phyloP scores from a whole-genome alignment of 2,113 vertebrate genomes.

The Sinocyclocheilus rhinocerous region DNA sequence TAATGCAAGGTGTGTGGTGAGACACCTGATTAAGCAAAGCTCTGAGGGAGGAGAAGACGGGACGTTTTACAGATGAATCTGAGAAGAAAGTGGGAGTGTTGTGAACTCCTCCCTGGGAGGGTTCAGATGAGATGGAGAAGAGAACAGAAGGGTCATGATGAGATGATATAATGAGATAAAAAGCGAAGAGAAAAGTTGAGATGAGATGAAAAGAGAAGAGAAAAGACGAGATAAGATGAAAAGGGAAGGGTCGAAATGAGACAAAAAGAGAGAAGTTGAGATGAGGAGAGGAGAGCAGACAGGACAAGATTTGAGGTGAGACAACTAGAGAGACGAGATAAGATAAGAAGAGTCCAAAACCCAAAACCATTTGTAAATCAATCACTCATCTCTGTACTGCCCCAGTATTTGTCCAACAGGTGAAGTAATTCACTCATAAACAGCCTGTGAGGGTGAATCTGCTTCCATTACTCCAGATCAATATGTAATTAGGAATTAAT shows the following conservation, averaged over 20 bases:
- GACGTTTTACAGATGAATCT: background rate
- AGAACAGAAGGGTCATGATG: background rate
- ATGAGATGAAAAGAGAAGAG: too few species aligned
- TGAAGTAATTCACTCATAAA: slow-evolving; percentile 41
- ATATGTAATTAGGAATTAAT: slow-evolving; percentile 74
- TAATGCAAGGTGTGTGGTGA: slow-evolving; percentile 56
- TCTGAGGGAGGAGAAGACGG: background rate
- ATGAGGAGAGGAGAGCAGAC: background rate
- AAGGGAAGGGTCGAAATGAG: background rate
- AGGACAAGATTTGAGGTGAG: background rate
- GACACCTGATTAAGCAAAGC: slow-evolving; percentile 58
- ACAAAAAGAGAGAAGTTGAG: background rate
- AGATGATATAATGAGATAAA: too few species aligned
- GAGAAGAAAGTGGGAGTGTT: background rate
- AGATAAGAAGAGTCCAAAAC: background rate
- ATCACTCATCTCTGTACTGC: background rate
- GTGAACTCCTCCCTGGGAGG: background rate
- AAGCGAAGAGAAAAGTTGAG: background rate
- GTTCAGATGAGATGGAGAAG: background rate
- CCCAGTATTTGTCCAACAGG: slow-evolving; percentile 1
- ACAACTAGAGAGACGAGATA: background rate
- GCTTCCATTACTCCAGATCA: slow-evolving; percentile 57
- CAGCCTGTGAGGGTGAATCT: slow-evolving; percentile 29
- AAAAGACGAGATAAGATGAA: background rate
- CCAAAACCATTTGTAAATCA: background rate